Conservation (phyloP, 2,797 vertebrate species). For the Pagetopsis macropterus region DNA sequence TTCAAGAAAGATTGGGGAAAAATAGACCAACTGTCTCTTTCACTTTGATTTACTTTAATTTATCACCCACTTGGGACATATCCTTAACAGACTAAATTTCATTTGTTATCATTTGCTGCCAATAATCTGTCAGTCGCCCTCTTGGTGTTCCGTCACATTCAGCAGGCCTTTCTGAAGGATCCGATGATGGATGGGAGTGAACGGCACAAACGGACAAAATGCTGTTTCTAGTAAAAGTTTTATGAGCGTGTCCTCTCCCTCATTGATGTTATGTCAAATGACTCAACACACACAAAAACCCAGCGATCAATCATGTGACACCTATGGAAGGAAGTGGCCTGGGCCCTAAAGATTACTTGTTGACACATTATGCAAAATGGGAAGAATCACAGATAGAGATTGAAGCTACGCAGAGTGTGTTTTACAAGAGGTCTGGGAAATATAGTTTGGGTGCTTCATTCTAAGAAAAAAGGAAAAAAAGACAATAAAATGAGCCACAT, state of each 20-base stretch:
- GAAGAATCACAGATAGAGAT: constrained; percentile 8
- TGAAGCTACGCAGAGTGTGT: constrained; percentile 44
- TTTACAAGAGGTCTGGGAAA: constrained; percentile 49
- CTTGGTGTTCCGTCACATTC: constrained; percentile 31
- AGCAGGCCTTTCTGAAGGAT: constrained; percentile 22
- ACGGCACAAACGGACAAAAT: constrained; percentile 41
- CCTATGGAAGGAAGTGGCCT: constrained; percentile 34
- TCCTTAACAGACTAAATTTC: constrained; percentile 9
- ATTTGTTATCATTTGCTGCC: constrained; percentile 17
- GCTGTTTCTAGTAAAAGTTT: constrained; percentile 58
- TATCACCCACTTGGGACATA: constrained; percentile 14
- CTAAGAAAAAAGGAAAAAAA: constrained; percentile 12
- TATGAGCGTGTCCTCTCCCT: constrained; percentile 52
- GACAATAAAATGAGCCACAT: constrained; percentile 43
- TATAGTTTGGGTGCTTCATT: constrained; percentile 29
- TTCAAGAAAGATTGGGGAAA: constrained; percentile 11
- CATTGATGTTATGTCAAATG: constrained; percentile 55
- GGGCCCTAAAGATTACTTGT: constrained; percentile 26
- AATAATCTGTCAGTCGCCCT: constrained; percentile 29
- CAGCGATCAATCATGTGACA: constrained; percentile 50
- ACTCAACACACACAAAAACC: constrained; percentile 39
- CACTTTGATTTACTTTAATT: constrained; percentile 31
- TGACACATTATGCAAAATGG: constrained; percentile 35
- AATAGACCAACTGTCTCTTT: constrained; percentile 32
- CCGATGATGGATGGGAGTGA: constrained; percentile 35